Base-by-base conservation (phyloP, 2,113 vertebrate species). In the Zosterops pallidus region DNA sequence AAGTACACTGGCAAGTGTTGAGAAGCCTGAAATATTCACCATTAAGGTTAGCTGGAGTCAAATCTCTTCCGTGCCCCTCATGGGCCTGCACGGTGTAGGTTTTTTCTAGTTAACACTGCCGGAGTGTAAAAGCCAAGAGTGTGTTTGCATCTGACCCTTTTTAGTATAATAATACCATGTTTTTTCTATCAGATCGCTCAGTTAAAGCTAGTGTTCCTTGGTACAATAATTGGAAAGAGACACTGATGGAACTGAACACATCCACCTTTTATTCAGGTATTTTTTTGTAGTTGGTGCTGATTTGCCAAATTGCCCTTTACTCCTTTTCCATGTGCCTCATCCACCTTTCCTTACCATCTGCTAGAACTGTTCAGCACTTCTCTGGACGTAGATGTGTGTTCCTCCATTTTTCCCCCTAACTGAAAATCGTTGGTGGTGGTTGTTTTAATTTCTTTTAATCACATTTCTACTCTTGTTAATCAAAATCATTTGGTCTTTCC, bases 121-220 rank as follows among this genome's bases (percentile, higher is more conserved):
- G 59, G 67, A 95, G 80, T 13, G 1, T 95, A 75, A 86, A 86
- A 96, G 69, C 87, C 87, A 4, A n/a, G 92, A 72, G 86, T 95
- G 62, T 93, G 33, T 96, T 83, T 97, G 90, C 78, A 90, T 37
- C 28, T 97, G 78, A 93, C 82, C 68, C 83, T 96, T 85, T 79
- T 94, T 96, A 95, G 97, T 80, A 56, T 97, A 98, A 97, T 97
- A 96, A 97, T 94, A 82, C 19, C 94, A 12, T 98, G 94, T 98
- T 98, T 98, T 98, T 97, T 98, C 98, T 97, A 86, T 98, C 97
- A 99, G 98, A 99, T 98, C 97, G 98, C 96, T 99, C 98, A 98
- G 80, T 99, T 98, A 99, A 99, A 98, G 98, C 98, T 98, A 99
- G 98, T 98, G 97, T 98, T 97, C 98, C 98, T 97, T 99, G 98